A percentile compares a stretch with the other conserved stretches of the same genome.
Conservation (phyloP, 2,888 invertebrate genomes). For the Nomada fabriciana region DNA sequence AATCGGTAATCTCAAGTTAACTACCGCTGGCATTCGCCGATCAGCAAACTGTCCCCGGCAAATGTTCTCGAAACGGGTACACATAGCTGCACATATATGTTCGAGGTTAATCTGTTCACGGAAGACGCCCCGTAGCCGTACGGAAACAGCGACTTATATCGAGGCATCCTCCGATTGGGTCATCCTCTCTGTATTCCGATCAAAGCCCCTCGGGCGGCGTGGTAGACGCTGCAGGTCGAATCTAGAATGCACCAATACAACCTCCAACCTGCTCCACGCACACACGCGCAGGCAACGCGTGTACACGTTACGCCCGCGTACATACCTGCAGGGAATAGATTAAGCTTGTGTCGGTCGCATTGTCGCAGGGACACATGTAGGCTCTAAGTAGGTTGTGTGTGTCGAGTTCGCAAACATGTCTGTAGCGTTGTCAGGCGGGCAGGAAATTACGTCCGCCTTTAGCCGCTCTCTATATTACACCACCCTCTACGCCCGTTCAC, state of each 20-base stretch:
- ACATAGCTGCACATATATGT: background rate
- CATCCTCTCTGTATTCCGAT: constrained; percentile 72
- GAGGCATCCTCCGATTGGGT: constrained; percentile 54
- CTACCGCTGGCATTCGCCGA: constrained; percentile 25
- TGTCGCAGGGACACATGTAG: constrained; percentile 78
- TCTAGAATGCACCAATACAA: constrained; percentile 50
- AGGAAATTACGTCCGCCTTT: constrained; percentile 84
- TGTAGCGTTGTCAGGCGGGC: constrained; percentile 82
- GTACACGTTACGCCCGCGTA: background rate
- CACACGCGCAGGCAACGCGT: background rate
- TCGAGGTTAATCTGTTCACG: constrained; percentile 1
- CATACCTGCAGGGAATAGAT: constrained; percentile 69
- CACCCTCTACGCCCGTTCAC: constrained; percentile 67
- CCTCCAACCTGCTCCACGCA: background rate
- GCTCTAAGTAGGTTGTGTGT: constrained; percentile 81
- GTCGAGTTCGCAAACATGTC: constrained; percentile 83
- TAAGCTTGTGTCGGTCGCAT: constrained; percentile 73
- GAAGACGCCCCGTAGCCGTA: constrained; percentile 28
- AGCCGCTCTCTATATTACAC: constrained; percentile 83
- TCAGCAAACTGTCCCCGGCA: constrained; percentile 27
- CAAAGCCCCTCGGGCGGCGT: constrained; percentile 76
- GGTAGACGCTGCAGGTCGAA: constrained; percentile 69
- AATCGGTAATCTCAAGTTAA: constrained; percentile 41
- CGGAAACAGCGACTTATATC: constrained; percentile 52
- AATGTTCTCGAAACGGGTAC: constrained; percentile 2